Evolutionary conservation across 2,888 invertebrate species (phyloP), one percentile per base, ranked within the genome.

Genomic region (Parnassius smintheus): DNA sequence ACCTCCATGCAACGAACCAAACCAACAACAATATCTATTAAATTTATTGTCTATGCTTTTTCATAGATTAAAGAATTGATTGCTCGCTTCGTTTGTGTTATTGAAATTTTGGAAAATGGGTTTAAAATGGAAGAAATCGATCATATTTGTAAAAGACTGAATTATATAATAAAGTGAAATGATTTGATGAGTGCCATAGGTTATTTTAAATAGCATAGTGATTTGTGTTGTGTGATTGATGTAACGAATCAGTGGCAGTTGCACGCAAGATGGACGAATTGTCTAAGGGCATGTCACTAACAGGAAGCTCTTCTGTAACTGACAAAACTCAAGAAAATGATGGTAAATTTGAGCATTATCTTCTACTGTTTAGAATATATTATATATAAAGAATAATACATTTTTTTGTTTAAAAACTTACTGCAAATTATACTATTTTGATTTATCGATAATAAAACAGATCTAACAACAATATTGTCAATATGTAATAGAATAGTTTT

Each of bases 271-370:
- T 91, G 91, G 91, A 91, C 91, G 91, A 91, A 91, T 87, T 90
- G 91, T 91, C 86, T 90, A 90, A 85, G 90, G 90, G 90, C 86
- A 91, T 91, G 90, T 89, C 91, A 91, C 89, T 87, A 91, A 89
- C 91, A 90, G 91, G 91, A 91, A 91, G 88, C 88, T 81, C 85
- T 82, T 82, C 83, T 82, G 77, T 83, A 88, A 89, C 89, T 85
- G 90, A 91, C 86, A 87, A 89, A 86, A 85, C 83, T 86, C 81
- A 84, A 83, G 87, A 89, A 78, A 83, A 80, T 77, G 81, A 89
- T 85, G 91, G 91, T 91, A 87, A 87, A 77, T 82, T 77, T 71
- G 70, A 53, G 44, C 63, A 65, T 57, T 65, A 18, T 13, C 12
- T 49, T 49, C 13, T 48, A 1, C 8, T 25, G 12, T 51, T 51